Percentiles rank a stretch among this genome's conserved stretches.
phyloP scores from a whole-genome alignment of 2,797 vertebrate species.

The Phrynocephalus forsythii region DNA sequence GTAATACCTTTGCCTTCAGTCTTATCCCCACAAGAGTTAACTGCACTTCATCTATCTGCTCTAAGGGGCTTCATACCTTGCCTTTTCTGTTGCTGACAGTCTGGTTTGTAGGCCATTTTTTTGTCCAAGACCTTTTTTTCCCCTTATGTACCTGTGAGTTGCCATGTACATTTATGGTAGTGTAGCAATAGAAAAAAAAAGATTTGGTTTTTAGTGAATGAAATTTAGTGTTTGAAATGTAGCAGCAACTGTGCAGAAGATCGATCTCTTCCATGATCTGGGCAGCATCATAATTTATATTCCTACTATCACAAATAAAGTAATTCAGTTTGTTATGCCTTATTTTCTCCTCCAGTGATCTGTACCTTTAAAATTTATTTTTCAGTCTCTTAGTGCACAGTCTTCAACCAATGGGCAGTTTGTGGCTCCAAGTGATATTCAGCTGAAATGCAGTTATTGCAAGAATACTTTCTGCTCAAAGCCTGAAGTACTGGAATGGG shows the following conservation, averaged over 20 bases:
- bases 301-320: not conserved
- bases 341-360: constrained; percentile 38
- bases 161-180: not conserved
- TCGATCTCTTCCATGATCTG: not conserved
- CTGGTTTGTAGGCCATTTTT: not conserved
- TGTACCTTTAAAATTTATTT: constrained; percentile 61
- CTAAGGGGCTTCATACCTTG: not conserved
- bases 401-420: constrained; percentile 90
- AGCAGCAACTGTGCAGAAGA: not conserved
- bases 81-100: not conserved
- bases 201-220: not conserved
- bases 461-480: constrained; percentile 93
- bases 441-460: constrained; percentile 97
- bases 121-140: not conserved
- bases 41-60: not conserved
- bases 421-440: constrained; percentile 83
- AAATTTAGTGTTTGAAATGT: not conserved
- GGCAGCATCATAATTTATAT: too few species aligned
- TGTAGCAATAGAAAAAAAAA: not conserved
- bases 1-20: not conserved
- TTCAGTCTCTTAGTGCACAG: constrained; percentile 89
- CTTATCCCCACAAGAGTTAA: not conserved
- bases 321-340: not conserved
- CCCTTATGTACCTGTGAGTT: not conserved
- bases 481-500: constrained; percentile 95